Base-by-base conservation (phyloP, 2,797 vertebrate genomes). In the Myotis planiceps region DNA sequence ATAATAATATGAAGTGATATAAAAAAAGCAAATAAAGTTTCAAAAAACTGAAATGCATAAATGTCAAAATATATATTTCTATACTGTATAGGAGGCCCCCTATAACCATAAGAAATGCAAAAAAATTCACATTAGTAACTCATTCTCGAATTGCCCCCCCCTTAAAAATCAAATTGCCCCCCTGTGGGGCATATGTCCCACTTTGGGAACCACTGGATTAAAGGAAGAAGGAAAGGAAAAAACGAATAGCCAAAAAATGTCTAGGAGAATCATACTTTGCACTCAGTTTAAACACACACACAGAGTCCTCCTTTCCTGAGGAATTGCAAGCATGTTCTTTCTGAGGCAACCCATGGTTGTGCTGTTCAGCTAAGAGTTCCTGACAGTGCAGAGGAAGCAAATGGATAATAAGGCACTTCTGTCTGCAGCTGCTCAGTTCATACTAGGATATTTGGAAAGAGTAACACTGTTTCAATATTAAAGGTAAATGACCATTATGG, bases 201-300 rank as follows among this genome's bases (percentile, higher is more conserved):
- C 10, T 2, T 58, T 58, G 25, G 58, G 12, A 60, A 29, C 58
- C 58, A 14, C 58, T 29, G 27, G 97, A 89, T 95, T 87, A 97
- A 96, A 97, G 75, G 93, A 92, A 86, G 2, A 49, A 68, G 42
- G 5, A 29, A 79, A 72, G 18, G 49, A 60, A 25, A 89, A 85
- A 66, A 88, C 3, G 3, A 34, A 79, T 0, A 58, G 53, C 32
- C 49, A 4, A 68, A 32, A 86, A 66, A 55, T 14, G 13, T 51
- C 88, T 76, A 83, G 42, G 23, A 53, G n/a, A 10, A 71, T 75
- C 19, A 72, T n/a, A 27, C 14, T 18, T 18, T 60, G 15, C 37
- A 69, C 16, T 83, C 92, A 74, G 78, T 53, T 63, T 55, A 74
- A 45, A 65, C 16, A 75, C 27, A 55, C 39, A 79, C n/a, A 79